Conservation (phyloP, 2,888 invertebrate species). For the Leptarthrus brevirostris region DNA sequence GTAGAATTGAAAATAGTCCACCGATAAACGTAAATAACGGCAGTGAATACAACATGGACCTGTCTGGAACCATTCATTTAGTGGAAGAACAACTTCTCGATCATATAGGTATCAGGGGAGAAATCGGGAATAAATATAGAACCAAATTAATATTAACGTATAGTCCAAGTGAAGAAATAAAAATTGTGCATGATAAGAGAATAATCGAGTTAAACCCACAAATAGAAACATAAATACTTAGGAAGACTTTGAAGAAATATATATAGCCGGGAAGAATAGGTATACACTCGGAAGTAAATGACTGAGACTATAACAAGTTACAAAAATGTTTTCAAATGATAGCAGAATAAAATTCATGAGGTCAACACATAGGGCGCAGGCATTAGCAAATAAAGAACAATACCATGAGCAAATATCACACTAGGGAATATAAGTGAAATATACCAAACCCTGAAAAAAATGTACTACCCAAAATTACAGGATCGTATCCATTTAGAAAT, state of each 20-base stretch:
- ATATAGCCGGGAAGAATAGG: conserved; percentile 35
- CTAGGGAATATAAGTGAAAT: conserved; percentile 51
- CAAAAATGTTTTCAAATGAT: too few relatives aligned
- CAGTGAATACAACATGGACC: conserved; percentile 41
- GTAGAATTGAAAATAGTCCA: conserved; percentile 48
- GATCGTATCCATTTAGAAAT: too few relatives aligned
- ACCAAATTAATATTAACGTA: too few relatives aligned
- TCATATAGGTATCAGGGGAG: too few relatives aligned
- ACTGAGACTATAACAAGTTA: too few relatives aligned
- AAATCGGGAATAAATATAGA: too few relatives aligned
- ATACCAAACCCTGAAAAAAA: conserved; percentile 51
- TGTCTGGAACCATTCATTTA: conserved; percentile 46
- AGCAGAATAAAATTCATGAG: too few relatives aligned
- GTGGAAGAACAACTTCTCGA: conserved; percentile 46
- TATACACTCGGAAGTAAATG: conserved; percentile 45
- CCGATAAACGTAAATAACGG: conserved; percentile 44
- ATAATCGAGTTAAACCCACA: too few relatives aligned
- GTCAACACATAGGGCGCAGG: too few relatives aligned
- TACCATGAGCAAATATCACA: too few relatives aligned
- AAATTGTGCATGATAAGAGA: conserved; percentile 39
- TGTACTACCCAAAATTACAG: conserved; percentile 51
- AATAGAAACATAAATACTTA: conserved; percentile 44
- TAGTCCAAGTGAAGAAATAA: conserved; percentile 35
- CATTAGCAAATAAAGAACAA: too few relatives aligned
- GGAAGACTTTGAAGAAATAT: conserved; percentile 49